Evolutionary conservation across 2,888 invertebrate genomes (phyloP), one percentile per base, ranked within the genome.

Genomic region (Brachycybe producta): DNA sequence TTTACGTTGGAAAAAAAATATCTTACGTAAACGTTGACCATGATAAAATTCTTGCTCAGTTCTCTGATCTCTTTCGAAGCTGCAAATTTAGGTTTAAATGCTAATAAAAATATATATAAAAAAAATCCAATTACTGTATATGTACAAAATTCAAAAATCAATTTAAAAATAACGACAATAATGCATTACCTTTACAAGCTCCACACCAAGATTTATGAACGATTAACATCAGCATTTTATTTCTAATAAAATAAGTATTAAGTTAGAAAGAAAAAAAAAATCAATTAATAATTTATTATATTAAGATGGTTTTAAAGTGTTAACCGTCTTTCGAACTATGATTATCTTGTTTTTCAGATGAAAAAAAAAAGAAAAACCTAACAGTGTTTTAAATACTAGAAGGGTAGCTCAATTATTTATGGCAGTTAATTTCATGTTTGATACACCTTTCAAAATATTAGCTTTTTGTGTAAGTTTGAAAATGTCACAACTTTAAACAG

Each of bases 151-250:
- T 26, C 7, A 5, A 36, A 44, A 36, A 7, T 13, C 44, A 24
- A 21, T 15, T 52, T 21, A 41, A 41, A 11, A 30, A 8, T 30
- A 11, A 11, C 8, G 21, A 40, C n/a, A 13, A 41, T 24, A 23
- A 4, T 21, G 35, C 21, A 13, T 23, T 59, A 70, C 70, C 73
- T 64, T 74, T 73, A 60, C 80, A 80, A 2, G 78, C 76, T 2
- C 75, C 70, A 62, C 80, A 80, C 74, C 77, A 77, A 0, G 74
- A 70, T 61, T 77, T 79, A 62, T 80, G 79, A 28, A 80, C 75
- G 2, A 80, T 68, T 1, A 80, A 63, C 75, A 80, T 77, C 35
- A 78, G 61, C 0, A 79, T 79, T 60, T 77, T 79, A 34, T 61
- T 57, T 34, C 65, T 65, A 56, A 46, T 60, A 60, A 35, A 43